Evolutionary conservation across 2,888 invertebrate species (phyloP), one percentile per base, ranked within the genome.

Genomic region (Nomada lathburiana): DNA sequence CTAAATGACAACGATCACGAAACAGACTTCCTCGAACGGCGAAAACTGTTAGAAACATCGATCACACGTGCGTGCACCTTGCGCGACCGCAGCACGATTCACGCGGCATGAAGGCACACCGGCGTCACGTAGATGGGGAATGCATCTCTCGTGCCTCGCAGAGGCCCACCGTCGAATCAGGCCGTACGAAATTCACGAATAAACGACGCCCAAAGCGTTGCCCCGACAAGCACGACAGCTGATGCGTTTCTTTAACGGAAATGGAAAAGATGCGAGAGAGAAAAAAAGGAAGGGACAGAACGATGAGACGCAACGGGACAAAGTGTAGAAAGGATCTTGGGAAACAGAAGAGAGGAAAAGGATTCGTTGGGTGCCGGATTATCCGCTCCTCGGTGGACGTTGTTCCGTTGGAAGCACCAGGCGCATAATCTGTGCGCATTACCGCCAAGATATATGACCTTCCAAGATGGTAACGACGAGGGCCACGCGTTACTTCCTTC

Each of bases 351-450:
- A 50, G 64, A 76, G 78, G 67, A 59, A 59, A 69, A 57, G 36
- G 62, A 65, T 80, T 74, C 71, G 76, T 53, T 55, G 82, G 82
- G 70, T 70, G 50, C 36, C 64, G 83, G 78, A 84, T 89, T 90
- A 89, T 89, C 88, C 80, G 80, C 76, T 77, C 63, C 82, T 85
- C 81, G 76, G 75, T 82, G 82, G 88, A 87, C 84, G 85, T 84
- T 83, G 85, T 84, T 87, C 87, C 84, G 83, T 64, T 67, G 80
- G 71, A 86, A 83, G 77, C 84, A 82, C 90, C 88, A 89, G 89
- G 90, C 89, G 91, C 91, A 91, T 91, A 91, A 92, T 92, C 90
- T 91, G 88, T 89, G 89, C 83, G 90, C 91, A 92, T 92, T 90
- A 91, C 92, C 87, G 88, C 87, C 87, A 85, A 84, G 84, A 84